phyloP scores from a whole-genome alignment of 2,888 invertebrate species.

The Shargacucullia verbasci region DNA sequence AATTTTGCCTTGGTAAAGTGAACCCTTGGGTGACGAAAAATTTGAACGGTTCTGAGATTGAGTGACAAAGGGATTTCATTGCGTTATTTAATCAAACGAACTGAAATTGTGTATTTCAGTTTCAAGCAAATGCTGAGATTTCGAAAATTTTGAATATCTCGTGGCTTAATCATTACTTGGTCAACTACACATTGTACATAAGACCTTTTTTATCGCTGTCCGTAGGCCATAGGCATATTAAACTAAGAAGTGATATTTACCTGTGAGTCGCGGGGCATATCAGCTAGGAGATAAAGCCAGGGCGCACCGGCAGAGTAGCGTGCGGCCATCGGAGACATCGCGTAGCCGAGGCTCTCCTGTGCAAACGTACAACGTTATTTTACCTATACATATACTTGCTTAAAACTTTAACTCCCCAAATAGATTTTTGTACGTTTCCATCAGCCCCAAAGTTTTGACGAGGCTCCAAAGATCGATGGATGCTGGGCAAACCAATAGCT shows the following conservation, averaged over 20 bases:
- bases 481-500: no score
- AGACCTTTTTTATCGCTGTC: background rate
- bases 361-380: conserved; percentile 13
- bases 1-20: conserved; percentile 44
- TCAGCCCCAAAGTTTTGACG: no score
- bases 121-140: no score
- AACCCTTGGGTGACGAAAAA: conserved; percentile 53
- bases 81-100: conserved; percentile 9
- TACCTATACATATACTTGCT: background rate
- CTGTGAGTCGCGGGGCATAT: conserved; percentile 82
- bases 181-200: no score
- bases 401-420: no score
- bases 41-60: conserved; percentile 38
- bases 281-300: conserved; percentile 81
- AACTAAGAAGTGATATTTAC: conserved; percentile 58
- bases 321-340: conserved; percentile 85
- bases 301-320: conserved; percentile 81
- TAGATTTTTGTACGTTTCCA: no score
- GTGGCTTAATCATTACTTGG: no score
- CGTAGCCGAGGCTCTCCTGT: conserved; percentile 81
- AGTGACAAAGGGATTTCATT: conserved; percentile 20
- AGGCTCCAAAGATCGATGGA: no score
- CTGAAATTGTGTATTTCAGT: no score
- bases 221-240: conserved; percentile 4
- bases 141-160: no score